Percentiles rank a stretch among this genome's conserved stretches.
Evolutionary conservation across 1,140 invertebrate species (phyloP).

Genomic region (Littorina saxatilis): DNA sequence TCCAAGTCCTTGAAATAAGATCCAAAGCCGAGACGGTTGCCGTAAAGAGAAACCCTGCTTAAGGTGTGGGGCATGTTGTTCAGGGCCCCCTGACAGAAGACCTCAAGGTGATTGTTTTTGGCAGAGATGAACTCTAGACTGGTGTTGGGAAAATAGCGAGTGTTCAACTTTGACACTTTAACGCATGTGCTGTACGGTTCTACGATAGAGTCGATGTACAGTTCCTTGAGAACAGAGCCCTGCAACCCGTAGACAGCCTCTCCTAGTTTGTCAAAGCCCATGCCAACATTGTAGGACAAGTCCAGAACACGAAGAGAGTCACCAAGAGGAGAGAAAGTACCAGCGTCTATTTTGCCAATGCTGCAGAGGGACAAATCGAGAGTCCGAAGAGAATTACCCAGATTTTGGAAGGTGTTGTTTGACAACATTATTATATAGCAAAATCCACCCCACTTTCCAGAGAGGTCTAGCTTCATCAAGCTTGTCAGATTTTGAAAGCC

Average conservation of each 20-base stretch:
- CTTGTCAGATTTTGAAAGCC: slow-evolving; percentile 11
- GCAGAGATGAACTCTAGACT: slow-evolving; percentile 20
- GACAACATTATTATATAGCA: not conserved
- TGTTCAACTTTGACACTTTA: not conserved
- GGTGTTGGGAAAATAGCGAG: slow-evolving; percentile 41
- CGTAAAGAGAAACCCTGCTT: not conserved
- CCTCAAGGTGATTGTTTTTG: not conserved
- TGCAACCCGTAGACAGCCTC: slow-evolving; percentile 39
- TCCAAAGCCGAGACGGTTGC: slow-evolving; percentile 7
- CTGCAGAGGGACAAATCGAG: slow-evolving; percentile 44
- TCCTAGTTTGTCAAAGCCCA: slow-evolving; percentile 27
- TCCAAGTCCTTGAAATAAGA: slow-evolving; percentile 12
- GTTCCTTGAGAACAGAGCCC: slow-evolving; percentile 17
- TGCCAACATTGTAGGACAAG: slow-evolving; percentile 32
- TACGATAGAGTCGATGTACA: slow-evolving; percentile 25
- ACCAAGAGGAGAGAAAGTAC: slow-evolving; percentile 21
- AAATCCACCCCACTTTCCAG: not conserved
- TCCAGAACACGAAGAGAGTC: slow-evolving; percentile 35
- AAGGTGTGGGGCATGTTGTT: slow-evolving; percentile 21
- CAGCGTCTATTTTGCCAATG: slow-evolving; percentile 30
- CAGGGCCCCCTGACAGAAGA: slow-evolving; percentile 4
- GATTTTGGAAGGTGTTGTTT: slow-evolving; percentile 11
- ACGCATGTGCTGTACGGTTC: slow-evolving; percentile 24
- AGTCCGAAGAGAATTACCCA: slow-evolving; percentile 3
- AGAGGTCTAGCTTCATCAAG: not conserved